These are phyloP conservation scores for Zaprionus kolodkinae DNA, from an alignment of 1,140 invertebrate species.

Conservation along the genomic window DNA sequence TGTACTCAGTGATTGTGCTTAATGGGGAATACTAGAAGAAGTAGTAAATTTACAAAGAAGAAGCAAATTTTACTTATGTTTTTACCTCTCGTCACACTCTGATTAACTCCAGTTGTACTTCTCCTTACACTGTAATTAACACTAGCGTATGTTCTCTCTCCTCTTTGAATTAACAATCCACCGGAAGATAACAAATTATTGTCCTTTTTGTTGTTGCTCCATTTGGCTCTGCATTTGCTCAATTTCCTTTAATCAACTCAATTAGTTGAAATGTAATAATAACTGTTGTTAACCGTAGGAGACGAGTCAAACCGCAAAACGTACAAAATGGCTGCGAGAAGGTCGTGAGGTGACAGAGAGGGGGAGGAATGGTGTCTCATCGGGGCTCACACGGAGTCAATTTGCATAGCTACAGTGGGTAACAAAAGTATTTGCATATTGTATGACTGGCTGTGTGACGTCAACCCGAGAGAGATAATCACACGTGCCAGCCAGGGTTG, in stretches of 20 bases:
- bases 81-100: not conserved
- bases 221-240: conserved; percentile 38
- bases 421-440: conserved; percentile 77
- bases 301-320: conserved; percentile 58
- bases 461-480: conserved; percentile 55
- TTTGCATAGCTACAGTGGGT: conserved; percentile 63
- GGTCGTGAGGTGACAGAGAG: not conserved
- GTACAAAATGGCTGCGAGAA: conserved; percentile 44
- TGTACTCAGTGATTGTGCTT: not conserved
- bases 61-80: not conserved
- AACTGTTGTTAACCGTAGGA: conserved; percentile 57
- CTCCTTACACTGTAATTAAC: not conserved
- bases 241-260: conserved; percentile 78
- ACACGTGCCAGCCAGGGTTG: conserved; percentile 58
- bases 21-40: not conserved
- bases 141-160: not conserved
- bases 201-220: conserved; percentile 57
- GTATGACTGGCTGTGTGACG: conserved; percentile 52
- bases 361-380: not conserved
- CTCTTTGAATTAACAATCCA: not conserved
- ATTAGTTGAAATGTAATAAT: conserved; percentile 77
- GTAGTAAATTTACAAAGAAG: not conserved
- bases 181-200: conserved; percentile 18
- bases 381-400: conserved; percentile 27
- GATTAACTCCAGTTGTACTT: not conserved